A percentile compares a stretch with the other conserved stretches of the same genome.
phyloP scores from a whole-genome alignment of 2,888 invertebrate genomes.

The Plagodis pulveraria region DNA sequence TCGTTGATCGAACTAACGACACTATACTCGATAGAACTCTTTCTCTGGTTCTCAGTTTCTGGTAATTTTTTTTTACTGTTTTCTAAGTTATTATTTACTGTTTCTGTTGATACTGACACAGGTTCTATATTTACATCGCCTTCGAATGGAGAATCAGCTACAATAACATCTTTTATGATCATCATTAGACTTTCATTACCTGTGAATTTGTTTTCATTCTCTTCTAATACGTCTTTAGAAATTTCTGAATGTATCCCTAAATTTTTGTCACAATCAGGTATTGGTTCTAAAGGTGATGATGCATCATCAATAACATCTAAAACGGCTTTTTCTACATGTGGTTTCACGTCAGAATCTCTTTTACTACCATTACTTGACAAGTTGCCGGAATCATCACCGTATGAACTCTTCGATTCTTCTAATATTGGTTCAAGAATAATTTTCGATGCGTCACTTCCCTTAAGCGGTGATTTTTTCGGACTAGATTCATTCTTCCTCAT shows the following conservation, averaged over 20 bases:
- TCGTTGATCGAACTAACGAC: constrained; percentile 53
- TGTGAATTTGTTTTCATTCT: not conserved
- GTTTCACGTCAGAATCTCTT: constrained; percentile 32
- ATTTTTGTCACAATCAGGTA: too few species aligned
- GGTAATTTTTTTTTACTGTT: constrained; percentile 28
- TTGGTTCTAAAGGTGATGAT: not conserved
- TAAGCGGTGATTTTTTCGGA: constrained; percentile 60
- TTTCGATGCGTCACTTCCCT: constrained; percentile 48
- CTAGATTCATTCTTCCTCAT: constrained; percentile 47
- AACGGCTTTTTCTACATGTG: constrained; percentile 18
- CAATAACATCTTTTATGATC: not conserved
- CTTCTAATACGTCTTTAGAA: not conserved
- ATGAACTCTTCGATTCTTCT: constrained; percentile 77
- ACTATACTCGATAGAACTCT: constrained; percentile 50
- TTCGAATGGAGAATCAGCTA: not conserved
- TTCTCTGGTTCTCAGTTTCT: constrained; percentile 22
- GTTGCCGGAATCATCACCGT: constrained; percentile 63
- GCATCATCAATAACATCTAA: constrained; percentile 18
- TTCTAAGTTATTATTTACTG: not conserved
- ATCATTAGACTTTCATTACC: not conserved
- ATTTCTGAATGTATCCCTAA: not conserved
- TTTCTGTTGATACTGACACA: not conserved
- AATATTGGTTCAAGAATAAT: constrained; percentile 70
- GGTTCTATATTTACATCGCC: not conserved
- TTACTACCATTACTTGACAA: constrained; percentile 37